Evolutionary conservation across 1,140 invertebrate species (phyloP), one percentile per base, ranked within the genome.

Genomic region (Hyphantria cunea): DNA sequence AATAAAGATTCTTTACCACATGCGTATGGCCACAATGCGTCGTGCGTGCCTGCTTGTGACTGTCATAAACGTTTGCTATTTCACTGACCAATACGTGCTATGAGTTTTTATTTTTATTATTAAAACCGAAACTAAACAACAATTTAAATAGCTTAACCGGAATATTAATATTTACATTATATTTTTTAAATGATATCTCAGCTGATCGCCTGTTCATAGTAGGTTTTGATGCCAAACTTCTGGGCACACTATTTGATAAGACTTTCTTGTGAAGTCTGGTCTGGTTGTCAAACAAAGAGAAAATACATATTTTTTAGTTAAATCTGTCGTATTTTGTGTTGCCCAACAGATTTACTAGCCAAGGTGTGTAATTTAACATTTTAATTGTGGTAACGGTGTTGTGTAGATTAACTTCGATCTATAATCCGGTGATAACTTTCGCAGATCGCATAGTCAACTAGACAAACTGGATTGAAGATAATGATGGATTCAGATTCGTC

Each of bases 401-500:
- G 37, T 49, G 45, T 60, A 34, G 25, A 47, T 45, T 13, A 25
- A 41, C 34, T 60, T 25, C 4, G 48, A 17, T 51, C 47, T 13
- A 13, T 63, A 55, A 58, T 54, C 31, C 14, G 33, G 51, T 53
- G 25, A 56, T 45, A 70, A 66, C 59, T 56, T 81, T 81, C 70
- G 68, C 81, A 82, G 81, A 70, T 81, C 72, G 74, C 68, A 64
- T 70, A 68, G 68, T 71, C 68, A 73, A 77, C 66, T 70, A 78
- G 75, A 69, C 72, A 85, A 85, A 82, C 86, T 86, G 86, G 82
- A 84, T 82, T 75, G 76, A 73, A 69, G 65, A 80, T 70, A 82
- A 88, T 84, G 81, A 90, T 90, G 87, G 87, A 90, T 61, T 85
- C 84, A 47, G 87, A 90, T 58, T 74, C 72, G 80, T 89, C 87